Conservation (phyloP, 2,113 vertebrate genomes). For the Notiomystis cincta region DNA sequence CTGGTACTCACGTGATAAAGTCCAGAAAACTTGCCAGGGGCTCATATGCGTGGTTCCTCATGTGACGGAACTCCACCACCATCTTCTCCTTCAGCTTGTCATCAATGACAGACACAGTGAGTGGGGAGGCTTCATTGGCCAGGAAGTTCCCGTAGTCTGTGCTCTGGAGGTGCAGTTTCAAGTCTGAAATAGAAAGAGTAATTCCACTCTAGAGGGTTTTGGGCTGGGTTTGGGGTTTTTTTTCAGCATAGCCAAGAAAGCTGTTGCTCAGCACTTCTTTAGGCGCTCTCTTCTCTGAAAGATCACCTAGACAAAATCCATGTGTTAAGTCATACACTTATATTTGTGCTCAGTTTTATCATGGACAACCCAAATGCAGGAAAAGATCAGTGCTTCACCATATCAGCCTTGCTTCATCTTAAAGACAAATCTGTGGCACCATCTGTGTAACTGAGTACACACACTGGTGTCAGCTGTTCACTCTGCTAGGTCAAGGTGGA, state of each 20-base stretch:
- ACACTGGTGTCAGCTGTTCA: background rate
- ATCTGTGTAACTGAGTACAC: background rate
- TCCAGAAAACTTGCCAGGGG: conserved; percentile 96
- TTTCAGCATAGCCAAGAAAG: background rate
- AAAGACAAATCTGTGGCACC: background rate
- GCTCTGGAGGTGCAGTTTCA: conserved; percentile 97
- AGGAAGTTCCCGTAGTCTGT: conserved; percentile 98
- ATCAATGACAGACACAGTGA: conserved; percentile 94
- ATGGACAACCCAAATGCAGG: background rate
- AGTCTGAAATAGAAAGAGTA: conserved; percentile 73
- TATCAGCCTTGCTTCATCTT: background rate
- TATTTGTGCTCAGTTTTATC: background rate
- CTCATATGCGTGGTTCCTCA: conserved; percentile 97
- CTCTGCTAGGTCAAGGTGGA: background rate
- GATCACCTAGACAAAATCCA: background rate
- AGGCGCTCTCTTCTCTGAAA: background rate
- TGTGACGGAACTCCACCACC: conserved; percentile 97
- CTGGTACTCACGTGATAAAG: conserved; percentile 88
- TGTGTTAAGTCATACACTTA: background rate
- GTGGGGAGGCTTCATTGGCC: conserved; percentile 92
- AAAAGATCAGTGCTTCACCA: background rate
- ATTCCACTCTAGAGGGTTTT: background rate
- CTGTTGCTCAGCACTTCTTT: background rate
- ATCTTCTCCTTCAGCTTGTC: conserved; percentile 99
- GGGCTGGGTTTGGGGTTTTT: fast-evolving